Evolutionary conservation across 2,113 vertebrate genomes (phyloP), one percentile per base, ranked within the genome.

Genomic region (Periophthalmodon schlosseri): DNA sequence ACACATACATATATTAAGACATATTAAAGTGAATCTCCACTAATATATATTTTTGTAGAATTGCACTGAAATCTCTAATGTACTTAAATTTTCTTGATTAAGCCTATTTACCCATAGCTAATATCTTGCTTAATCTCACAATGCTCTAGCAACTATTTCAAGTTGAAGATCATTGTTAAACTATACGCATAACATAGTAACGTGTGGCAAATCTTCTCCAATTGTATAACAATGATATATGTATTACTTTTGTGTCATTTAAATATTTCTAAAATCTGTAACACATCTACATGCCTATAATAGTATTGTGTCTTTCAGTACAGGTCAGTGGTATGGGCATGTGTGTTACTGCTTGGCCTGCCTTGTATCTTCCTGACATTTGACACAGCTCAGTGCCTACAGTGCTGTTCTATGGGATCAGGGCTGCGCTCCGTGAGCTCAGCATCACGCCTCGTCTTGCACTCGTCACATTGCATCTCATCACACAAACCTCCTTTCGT

Each of bases 301-400:
- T 10, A 23, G n/a, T n/a, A 23, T 3, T 7, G 2, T 23, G 2
- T 8, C 21, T 57, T 57, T 57, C 21, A 57, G 3, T 6, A 23
- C 24, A 15, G 24, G 60, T 63, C 60, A 63, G 28, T 44, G 20
- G 34, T 39, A 13, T 39, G 49, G 21, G 70, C 2, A 21, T 52
- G 80, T 66, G 68, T 4, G 52, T 28, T 68, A 57, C 77, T 76
- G 81, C 77, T 76, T 65, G 83, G 75, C 85, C 78, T 76, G 74
- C 75, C 80, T 79, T 80, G 86, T 66, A 76, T 74, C 84, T 88
- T 83, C 77, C 82, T 87, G 92, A 90, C 92, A 89, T 90, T 76
- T 91, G 90, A 90, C 91, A 89, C 82, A 80, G 74, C 82, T 68
- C 24, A 84, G 82, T 4, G 89, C 88, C 93, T 80, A 77, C 86